These are phyloP conservation scores for Paratrypauchen microcephalus DNA, from an alignment of 2,797 vertebrate genomes.

Conservation along the genomic window DNA sequence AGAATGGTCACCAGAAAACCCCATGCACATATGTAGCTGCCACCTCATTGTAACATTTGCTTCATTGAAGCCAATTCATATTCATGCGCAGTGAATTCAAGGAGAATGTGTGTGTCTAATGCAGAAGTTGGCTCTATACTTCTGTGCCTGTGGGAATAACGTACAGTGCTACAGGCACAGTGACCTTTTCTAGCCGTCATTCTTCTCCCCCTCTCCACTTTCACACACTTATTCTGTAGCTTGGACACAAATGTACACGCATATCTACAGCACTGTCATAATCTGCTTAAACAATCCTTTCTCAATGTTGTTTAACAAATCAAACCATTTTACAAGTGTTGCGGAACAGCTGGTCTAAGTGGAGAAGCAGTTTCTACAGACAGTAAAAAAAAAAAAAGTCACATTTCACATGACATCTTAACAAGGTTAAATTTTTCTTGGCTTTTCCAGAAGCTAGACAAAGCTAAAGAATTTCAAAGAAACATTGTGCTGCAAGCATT, in stretches of 20 bases:
- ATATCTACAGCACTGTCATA: conserved; percentile 50
- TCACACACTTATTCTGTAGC: conserved; percentile 44
- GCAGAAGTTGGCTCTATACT: conserved; percentile 66
- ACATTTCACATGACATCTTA: conserved; percentile 36
- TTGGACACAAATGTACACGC: conserved; percentile 30
- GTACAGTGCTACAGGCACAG: conserved; percentile 68
- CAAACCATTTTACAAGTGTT: conserved; percentile 51
- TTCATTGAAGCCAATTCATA: conserved; percentile 61
- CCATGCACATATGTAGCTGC: conserved; percentile 50
- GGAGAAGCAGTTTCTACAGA: conserved; percentile 41
- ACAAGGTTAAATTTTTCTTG: conserved; percentile 57
- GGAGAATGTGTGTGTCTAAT: conserved; percentile 58
- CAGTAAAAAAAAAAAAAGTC: conserved; percentile 66
- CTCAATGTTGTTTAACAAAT: conserved; percentile 59
- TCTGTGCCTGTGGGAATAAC: conserved; percentile 68
- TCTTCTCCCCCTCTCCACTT: conserved; percentile 44
- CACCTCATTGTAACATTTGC: conserved; percentile 58
- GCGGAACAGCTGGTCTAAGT: conserved; percentile 42
- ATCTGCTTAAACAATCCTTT: conserved; percentile 62
- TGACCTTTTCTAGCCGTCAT: conserved; percentile 71
- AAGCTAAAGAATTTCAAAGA: conserved; percentile 71
- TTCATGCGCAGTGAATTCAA: conserved; percentile 65
- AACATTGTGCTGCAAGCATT: conserved; percentile 49
- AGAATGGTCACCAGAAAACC: conserved; percentile 46
- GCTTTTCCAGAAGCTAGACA: conserved; percentile 53